A percentile compares a stretch with the other conserved stretches of the same genome.
Evolutionary conservation across 2,797 vertebrate genomes (phyloP).

Genomic region (Mustela erminea): DNA sequence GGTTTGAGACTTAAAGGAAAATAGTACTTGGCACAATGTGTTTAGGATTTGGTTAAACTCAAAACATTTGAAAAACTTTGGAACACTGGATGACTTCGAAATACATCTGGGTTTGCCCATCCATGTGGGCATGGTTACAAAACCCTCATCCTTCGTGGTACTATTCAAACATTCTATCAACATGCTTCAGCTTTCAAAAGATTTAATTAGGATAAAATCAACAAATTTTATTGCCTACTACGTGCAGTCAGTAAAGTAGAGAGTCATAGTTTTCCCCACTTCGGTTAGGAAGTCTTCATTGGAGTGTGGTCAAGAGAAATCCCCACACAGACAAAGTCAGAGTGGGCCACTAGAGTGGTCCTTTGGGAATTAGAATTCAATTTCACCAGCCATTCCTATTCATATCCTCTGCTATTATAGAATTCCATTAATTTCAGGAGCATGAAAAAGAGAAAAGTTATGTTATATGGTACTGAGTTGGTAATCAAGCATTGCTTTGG

Average conservation of each 20-base stretch:
- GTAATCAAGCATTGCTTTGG: conserved; percentile 58
- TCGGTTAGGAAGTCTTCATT: neutral
- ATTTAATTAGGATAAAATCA: conserved; percentile 76
- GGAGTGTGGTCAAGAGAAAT: conserved; percentile 6
- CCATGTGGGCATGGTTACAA: conserved; percentile 65
- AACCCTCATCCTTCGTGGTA: conserved; percentile 42
- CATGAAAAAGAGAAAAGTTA: conserved; percentile 28
- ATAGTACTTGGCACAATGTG: conserved; percentile 83
- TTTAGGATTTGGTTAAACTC: conserved; percentile 84
- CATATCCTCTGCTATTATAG: neutral
- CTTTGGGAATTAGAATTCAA: neutral
- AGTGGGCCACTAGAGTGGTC: neutral
- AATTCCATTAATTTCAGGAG: conserved; percentile 41
- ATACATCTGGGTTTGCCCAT: conserved; percentile 74
- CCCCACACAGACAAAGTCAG: neutral
- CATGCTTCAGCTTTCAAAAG: conserved; percentile 68
- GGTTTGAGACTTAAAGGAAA: conserved; percentile 83
- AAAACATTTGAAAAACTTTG: conserved; percentile 84
- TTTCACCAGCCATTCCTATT: neutral
- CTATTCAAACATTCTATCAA: conserved; percentile 73
- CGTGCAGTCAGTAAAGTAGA: conserved; percentile 52
- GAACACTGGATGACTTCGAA: conserved; percentile 74
- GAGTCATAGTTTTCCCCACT: neutral
- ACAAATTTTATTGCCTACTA: conserved; percentile 74
- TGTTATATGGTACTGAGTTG: neutral